Evolutionary conservation across 2,113 vertebrate genomes (phyloP).

Genomic region (Lontra canadensis): DNA sequence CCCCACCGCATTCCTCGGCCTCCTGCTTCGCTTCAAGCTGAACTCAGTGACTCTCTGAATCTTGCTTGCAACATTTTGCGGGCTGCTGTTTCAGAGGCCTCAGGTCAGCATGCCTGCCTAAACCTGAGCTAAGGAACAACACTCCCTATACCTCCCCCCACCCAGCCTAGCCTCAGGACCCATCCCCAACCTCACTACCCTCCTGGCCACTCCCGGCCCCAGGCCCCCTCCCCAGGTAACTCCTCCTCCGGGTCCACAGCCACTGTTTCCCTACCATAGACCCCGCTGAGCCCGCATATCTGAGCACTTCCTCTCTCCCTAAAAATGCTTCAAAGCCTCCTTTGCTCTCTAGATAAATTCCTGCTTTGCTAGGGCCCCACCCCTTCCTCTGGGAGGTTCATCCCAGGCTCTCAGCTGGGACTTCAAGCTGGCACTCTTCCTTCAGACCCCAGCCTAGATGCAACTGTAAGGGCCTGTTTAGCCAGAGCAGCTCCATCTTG

Average conservation of each 20-base stretch:
- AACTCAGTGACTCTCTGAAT: background rate
- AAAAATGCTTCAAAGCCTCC: background rate
- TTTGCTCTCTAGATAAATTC: slow-evolving; percentile 21
- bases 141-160: background rate
- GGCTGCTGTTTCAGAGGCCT: background rate
- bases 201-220: accelerated
- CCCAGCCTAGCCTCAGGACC: background rate
- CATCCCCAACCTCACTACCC: background rate
- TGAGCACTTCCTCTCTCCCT: background rate
- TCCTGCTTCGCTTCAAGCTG: background rate
- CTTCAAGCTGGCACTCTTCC: background rate
- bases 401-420: background rate
- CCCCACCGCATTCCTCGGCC: background rate
- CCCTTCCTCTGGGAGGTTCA: background rate
- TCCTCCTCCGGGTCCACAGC: background rate
- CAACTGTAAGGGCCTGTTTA: too few relatives aligned
- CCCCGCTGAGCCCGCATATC: background rate
- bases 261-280: background rate
- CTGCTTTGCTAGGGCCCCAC: background rate
- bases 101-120: background rate
- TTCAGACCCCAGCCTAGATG: background rate
- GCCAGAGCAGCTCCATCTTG: too few relatives aligned
- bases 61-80: background rate
- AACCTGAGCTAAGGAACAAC: slow-evolving; percentile 10
- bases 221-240: background rate